phyloP scores from a whole-genome alignment of 2,113 vertebrate species.

The Indicator indicator region DNA sequence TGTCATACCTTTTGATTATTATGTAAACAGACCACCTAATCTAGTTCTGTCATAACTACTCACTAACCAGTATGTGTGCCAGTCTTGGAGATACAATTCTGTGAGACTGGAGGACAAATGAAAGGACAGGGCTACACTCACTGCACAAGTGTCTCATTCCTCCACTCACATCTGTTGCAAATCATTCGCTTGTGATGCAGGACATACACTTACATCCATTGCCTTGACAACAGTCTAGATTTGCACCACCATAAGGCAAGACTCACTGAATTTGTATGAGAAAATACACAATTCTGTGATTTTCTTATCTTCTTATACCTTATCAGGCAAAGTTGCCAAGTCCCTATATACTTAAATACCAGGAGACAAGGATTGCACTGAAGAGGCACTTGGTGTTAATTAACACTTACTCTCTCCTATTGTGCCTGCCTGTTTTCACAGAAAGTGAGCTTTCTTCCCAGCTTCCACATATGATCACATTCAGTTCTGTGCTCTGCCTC shows the following conservation, averaged over 20 bases:
- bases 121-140: neutral
- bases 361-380: neutral
- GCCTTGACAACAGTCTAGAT: neutral
- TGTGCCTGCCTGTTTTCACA: neutral
- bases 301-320: neutral
- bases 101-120: neutral
- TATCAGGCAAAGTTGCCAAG: neutral
- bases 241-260: neutral
- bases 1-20: conserved; percentile 2
- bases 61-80: neutral
- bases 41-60: conserved; percentile 11
- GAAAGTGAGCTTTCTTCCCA: neutral
- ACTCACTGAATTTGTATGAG: neutral
- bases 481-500: neutral
- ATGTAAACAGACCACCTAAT: neutral
- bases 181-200: neutral
- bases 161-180: neutral
- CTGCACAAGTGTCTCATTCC: neutral
- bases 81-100: neutral
- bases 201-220: neutral
- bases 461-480: neutral
- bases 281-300: neutral
- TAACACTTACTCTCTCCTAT: neutral
- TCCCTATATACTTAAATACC: neutral
- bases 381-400: neutral